Evolutionary conservation across 2,888 invertebrate genomes (phyloP).

Genomic region (Anthophora plumipes): DNA sequence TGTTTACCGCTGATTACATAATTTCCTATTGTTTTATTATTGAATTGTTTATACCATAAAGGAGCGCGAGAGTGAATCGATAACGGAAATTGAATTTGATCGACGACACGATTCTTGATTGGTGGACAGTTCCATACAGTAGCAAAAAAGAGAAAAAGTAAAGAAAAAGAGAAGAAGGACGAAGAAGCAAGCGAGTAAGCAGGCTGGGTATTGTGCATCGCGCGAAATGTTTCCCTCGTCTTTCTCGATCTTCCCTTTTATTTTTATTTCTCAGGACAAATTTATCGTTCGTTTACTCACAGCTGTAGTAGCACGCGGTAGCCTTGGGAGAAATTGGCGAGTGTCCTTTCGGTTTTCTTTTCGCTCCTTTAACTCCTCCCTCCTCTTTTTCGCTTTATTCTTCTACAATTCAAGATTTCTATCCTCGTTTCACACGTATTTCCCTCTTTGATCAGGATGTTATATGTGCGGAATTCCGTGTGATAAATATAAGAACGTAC

Average conservation of each 20-base stretch:
- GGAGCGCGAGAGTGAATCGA: slow-evolving; percentile 49
- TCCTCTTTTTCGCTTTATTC: slow-evolving; percentile 31
- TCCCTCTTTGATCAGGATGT: slow-evolving; percentile 16
- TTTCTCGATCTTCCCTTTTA: slow-evolving; percentile 45
- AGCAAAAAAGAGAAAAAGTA: slow-evolving; percentile 6
- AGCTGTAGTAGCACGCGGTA: slow-evolving; percentile 64
- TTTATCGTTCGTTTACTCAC: slow-evolving; percentile 77
- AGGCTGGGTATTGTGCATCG: slow-evolving; percentile 65
- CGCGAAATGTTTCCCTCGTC: slow-evolving; percentile 54
- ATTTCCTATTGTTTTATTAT: not conserved
- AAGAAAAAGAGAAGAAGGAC: not conserved
- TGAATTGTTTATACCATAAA: slow-evolving; percentile 10
- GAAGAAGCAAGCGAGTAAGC: slow-evolving; percentile 5
- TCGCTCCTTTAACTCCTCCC: not conserved
- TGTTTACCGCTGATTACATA: not conserved
- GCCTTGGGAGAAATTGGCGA: slow-evolving; percentile 58
- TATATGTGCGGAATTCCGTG: slow-evolving; percentile 25
- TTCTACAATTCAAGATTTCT: slow-evolving; percentile 50
- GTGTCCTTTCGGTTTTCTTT: slow-evolving; percentile 49
- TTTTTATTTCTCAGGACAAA: slow-evolving; percentile 76
- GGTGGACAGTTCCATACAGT: slow-evolving; percentile 59
- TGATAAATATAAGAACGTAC: slow-evolving; percentile 38
- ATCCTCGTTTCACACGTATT: slow-evolving; percentile 11
- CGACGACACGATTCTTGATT: slow-evolving; percentile 65
- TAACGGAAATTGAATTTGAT: slow-evolving; percentile 73